Percentiles rank a stretch among this genome's conserved stretches.
phyloP scores from a whole-genome alignment of 2,113 vertebrate genomes.

The Pelobates fuscus region DNA sequence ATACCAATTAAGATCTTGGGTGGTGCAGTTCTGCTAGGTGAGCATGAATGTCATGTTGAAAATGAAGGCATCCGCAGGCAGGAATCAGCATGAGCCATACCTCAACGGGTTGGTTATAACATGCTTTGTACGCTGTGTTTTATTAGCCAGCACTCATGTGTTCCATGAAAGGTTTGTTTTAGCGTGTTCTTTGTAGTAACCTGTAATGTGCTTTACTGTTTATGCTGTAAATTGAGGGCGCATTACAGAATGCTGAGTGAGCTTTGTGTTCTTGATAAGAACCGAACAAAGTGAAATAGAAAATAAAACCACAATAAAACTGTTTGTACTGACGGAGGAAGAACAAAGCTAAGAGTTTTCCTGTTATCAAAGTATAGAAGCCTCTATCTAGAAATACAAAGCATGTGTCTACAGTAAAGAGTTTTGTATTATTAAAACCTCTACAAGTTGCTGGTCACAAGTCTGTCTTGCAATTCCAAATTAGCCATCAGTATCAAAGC shows the following conservation, averaged over 20 bases:
- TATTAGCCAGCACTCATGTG: neutral
- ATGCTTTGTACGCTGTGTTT: constrained; percentile 11
- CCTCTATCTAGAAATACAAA: too few species aligned
- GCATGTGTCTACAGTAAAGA: too few species aligned
- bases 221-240: neutral
- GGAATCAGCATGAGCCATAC: constrained; percentile 21
- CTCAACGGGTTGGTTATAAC: neutral
- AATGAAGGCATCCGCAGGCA: constrained; percentile 19
- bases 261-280: neutral
- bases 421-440: too few species aligned
- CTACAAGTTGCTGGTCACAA: too few species aligned
- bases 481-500: too few species aligned
- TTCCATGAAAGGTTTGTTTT: constrained; percentile 3
- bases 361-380: too few species aligned
- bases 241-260: neutral
- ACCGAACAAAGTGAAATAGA: neutral
- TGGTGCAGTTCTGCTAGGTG: constrained; percentile 28
- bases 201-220: neutral
- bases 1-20: constrained; percentile 29
- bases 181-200: neutral
- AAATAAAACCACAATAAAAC: neutral
- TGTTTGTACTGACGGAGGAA: too few species aligned
- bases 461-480: too few species aligned
- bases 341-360: too few species aligned
- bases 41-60: constrained; percentile 15